phyloP scores from a whole-genome alignment of 2,113 vertebrate species.

The Pseudorectes ferrugineus region DNA sequence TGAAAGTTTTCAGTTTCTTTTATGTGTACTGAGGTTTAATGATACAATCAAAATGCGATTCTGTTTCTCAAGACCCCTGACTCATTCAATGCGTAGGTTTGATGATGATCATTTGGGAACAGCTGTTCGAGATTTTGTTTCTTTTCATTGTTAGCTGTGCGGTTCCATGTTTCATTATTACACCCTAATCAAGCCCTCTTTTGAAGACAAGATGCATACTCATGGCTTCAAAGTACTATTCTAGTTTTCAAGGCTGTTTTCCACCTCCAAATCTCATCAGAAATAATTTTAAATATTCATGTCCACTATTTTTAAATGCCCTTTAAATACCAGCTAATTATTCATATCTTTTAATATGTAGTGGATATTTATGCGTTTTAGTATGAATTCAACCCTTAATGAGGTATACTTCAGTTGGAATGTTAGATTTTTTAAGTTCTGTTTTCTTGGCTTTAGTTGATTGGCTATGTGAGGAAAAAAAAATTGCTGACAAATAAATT shows the following conservation, averaged over 20 bases:
- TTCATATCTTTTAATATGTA: background rate
- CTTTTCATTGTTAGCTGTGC: background rate
- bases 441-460: background rate
- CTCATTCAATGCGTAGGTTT: background rate
- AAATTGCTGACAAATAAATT: accelerated
- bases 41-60: background rate
- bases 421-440: background rate
- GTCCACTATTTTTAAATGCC: background rate
- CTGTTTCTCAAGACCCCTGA: background rate
- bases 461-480: background rate
- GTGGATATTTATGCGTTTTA: background rate
- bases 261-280: background rate
- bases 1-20: background rate
- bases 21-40: background rate
- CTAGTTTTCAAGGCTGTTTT: background rate
- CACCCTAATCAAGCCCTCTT: background rate
- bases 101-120: background rate
- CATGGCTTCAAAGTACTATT: background rate
- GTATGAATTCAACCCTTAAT: background rate
- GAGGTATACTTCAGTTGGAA: background rate
- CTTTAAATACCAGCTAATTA: background rate
- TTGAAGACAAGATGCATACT: background rate
- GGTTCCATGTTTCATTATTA: background rate
- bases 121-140: background rate
- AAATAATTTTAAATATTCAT: background rate